Evolutionary conservation across 1,140 invertebrate genomes (phyloP).

Genomic region (Plodia interpunctella): DNA sequence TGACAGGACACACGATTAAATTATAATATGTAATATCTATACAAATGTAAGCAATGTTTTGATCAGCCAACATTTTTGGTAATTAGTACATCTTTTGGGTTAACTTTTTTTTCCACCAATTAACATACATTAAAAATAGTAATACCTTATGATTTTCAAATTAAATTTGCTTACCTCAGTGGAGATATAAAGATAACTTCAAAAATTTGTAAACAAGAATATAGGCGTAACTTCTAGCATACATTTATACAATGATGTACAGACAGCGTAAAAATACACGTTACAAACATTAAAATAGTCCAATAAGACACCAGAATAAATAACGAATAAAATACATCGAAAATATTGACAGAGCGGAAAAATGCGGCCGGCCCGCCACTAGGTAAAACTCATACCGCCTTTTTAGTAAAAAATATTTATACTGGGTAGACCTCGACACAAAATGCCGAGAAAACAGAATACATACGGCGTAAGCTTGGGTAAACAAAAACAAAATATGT

Average conservation of each 20-base stretch:
- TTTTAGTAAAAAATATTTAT: conserved; percentile 8
- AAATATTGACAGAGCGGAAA: neutral
- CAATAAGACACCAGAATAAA: conserved; percentile 8
- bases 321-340: conserved; percentile 9
- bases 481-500: too few relatives aligned
- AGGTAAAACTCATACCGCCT: neutral
- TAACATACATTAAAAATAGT: too few relatives aligned
- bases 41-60: too few relatives aligned
- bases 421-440: neutral
- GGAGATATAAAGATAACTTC: neutral
- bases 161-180: neutral
- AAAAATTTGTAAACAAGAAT: too few relatives aligned
- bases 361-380: neutral
- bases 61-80: too few relatives aligned
- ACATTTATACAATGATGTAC: neutral
- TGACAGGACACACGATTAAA: too few relatives aligned
- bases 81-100: too few relatives aligned
- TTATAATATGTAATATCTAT: too few relatives aligned
- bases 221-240: neutral
- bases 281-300: conserved; percentile 11
- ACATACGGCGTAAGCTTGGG: too few relatives aligned
- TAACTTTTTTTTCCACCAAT: too few relatives aligned
- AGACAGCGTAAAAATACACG: neutral
- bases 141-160: too few relatives aligned
- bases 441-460: neutral